phyloP scores from a whole-genome alignment of 2,113 vertebrate genomes.

The Malurus melanocephalus region DNA sequence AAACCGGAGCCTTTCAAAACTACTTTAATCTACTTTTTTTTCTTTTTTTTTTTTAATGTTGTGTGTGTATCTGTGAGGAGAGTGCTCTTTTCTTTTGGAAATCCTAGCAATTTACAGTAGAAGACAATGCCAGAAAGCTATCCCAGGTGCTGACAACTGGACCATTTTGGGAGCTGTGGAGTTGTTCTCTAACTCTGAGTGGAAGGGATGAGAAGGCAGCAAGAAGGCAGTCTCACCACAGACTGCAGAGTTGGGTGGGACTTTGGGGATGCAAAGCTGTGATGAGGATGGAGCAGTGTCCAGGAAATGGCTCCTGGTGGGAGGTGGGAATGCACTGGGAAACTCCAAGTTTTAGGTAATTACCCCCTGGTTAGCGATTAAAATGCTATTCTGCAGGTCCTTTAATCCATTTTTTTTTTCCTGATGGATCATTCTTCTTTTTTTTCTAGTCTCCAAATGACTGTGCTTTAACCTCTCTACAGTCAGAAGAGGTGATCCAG shows the following conservation, averaged over 20 bases:
- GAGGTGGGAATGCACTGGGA: background rate
- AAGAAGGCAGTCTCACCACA: background rate
- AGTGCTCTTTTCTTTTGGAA: background rate
- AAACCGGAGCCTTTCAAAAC: background rate
- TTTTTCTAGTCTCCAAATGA: background rate
- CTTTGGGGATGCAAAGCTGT: background rate
- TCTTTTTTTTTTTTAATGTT: background rate
- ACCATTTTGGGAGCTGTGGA: background rate
- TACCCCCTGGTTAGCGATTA: background rate
- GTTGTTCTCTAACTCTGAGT: fast-evolving
- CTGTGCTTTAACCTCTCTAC: background rate
- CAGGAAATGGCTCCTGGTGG: too few relatives aligned
- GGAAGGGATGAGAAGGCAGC: background rate
- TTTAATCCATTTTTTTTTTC: background rate
- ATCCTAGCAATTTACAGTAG: background rate
- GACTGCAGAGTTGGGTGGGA: background rate
- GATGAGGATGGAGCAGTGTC: background rate
- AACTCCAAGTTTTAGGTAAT: background rate
- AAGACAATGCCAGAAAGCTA: background rate
- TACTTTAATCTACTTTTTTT: background rate
- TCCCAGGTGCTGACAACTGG: background rate
- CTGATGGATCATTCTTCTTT: background rate
- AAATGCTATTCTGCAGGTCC: background rate
- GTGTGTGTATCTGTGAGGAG: background rate
- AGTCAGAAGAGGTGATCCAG: background rate